Evolutionary conservation across 2,113 vertebrate species (phyloP).

Genomic region (Ceyx cyanopectus): DNA sequence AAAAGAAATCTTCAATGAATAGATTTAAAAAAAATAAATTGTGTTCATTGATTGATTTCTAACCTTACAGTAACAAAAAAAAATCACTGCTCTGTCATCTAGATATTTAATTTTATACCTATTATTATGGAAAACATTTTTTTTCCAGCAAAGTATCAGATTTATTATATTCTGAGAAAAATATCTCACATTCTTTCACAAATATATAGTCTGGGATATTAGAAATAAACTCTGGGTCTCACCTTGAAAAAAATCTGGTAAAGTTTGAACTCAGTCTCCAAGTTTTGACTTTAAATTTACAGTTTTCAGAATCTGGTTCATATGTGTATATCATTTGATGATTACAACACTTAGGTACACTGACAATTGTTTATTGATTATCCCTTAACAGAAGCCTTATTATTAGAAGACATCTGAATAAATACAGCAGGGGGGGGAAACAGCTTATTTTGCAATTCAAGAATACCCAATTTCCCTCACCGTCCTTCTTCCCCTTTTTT

Average conservation of each 20-base stretch:
- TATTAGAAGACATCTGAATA: background rate
- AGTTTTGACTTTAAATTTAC: background rate
- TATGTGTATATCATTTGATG: background rate
- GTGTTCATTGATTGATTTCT: background rate
- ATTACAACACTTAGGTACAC: background rate
- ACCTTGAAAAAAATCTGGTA: background rate
- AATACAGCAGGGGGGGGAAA: fast-evolving
- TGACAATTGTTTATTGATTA: background rate
- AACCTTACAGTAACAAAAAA: background rate
- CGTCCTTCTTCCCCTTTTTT: background rate
- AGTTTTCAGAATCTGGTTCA: background rate
- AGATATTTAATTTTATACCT: background rate
- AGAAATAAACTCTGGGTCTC: background rate
- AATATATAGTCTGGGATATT: background rate
- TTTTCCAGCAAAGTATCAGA: background rate
- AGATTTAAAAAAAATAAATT: background rate
- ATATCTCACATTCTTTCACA: background rate
- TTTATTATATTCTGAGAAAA: background rate
- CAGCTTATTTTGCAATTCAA: background rate
- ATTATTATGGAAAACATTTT: background rate
- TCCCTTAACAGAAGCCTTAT: background rate
- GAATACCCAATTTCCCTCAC: background rate
- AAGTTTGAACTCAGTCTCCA: background rate
- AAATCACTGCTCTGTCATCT: background rate
- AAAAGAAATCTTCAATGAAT: background rate